These are phyloP conservation scores for Cryptoleucopteryx plumbea DNA, from an alignment of 2,113 vertebrate species.

Conservation along the genomic window DNA sequence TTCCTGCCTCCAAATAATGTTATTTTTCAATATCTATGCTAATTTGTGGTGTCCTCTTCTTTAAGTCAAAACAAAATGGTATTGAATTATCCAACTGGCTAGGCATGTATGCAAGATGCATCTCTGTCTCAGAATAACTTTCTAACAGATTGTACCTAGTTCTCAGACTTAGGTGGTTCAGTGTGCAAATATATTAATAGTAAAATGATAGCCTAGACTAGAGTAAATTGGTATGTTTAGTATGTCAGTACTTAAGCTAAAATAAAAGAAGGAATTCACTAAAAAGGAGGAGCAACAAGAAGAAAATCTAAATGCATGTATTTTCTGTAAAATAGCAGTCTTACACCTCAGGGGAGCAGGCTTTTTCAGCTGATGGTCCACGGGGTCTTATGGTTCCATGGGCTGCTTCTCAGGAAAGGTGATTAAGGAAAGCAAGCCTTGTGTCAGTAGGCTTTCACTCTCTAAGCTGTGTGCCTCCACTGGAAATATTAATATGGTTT, in stretches of 20 bases:
- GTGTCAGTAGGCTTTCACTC: background rate
- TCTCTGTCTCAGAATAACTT: background rate
- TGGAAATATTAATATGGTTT: background rate
- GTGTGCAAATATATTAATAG: background rate
- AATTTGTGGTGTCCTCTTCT: conserved; percentile 12
- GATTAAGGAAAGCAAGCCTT: background rate
- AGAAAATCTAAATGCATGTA: background rate
- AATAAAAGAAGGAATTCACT: background rate
- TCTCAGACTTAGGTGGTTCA: background rate
- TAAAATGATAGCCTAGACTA: background rate
- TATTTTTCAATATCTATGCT: background rate
- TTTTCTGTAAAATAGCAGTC: background rate
- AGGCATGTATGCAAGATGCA: background rate
- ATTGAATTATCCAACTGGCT: background rate
- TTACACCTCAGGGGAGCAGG: background rate
- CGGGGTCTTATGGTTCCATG: background rate
- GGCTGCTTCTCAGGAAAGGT: background rate
- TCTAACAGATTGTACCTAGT: background rate
- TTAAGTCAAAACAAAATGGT: background rate
- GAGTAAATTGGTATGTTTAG: background rate
- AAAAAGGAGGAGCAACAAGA: background rate
- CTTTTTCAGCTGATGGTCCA: background rate
- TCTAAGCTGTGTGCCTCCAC: background rate
- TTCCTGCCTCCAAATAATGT: background rate
- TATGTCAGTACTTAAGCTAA: background rate